Conservation (phyloP, 1,140 invertebrate species). For the Eurosta solidaginis region DNA sequence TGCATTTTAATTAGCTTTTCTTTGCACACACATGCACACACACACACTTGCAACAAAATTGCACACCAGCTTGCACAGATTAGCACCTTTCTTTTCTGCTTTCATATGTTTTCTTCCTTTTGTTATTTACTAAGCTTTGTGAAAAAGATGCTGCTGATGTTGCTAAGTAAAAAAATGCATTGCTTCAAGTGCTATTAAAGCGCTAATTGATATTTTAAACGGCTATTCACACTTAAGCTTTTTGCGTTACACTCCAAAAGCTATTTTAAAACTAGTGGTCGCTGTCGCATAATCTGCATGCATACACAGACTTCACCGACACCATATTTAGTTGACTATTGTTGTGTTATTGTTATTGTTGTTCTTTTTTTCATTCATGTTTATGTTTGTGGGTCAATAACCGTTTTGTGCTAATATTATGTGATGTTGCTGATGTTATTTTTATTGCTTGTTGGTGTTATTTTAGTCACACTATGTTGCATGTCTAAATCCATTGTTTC, state of each 20-base stretch:
- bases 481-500: background rate
- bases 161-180: background rate
- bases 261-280: background rate
- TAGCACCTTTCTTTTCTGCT: no score
- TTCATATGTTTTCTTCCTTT: no score
- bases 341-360: no score
- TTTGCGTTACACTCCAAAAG: background rate
- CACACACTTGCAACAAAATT: no score
- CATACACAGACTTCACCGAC: no score
- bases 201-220: background rate
- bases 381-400: constrained; percentile 15
- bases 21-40: no score
- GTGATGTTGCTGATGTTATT: background rate
- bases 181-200: background rate
- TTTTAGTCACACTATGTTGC: background rate
- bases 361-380: no score
- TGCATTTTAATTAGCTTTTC: no score
- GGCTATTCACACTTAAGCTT: background rate
- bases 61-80: no score
- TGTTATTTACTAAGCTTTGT: no score
- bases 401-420: constrained; percentile 12
- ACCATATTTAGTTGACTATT: no score
- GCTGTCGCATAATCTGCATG: background rate
- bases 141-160: no score
- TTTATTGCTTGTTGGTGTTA: background rate